These are phyloP conservation scores for Myxocyprinus asiaticus DNA, from an alignment of 2,113 vertebrate genomes.

Conservation along the genomic window DNA sequence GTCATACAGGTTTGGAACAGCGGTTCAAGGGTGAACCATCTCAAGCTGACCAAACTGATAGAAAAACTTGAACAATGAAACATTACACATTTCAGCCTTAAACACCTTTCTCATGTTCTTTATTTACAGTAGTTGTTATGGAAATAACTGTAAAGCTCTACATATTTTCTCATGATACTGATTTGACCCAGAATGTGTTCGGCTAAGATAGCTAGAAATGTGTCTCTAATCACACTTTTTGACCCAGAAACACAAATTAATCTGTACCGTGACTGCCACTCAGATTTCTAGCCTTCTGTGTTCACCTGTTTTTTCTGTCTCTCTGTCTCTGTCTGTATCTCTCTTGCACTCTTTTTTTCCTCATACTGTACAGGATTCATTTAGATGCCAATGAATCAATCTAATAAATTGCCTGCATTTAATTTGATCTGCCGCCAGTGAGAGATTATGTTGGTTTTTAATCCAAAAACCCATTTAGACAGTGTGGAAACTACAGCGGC, in stretches of 20 bases:
- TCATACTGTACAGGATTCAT: not conserved
- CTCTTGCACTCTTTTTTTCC: not conserved
- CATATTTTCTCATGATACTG: slow-evolving; percentile 3
- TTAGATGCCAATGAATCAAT: slow-evolving; percentile 38
- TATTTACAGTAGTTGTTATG: no score
- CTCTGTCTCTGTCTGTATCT: not conserved
- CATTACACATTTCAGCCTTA: no score
- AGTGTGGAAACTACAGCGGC: slow-evolving; percentile 11
- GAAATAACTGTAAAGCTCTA: not conserved
- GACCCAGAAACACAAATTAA: slow-evolving; percentile 36
- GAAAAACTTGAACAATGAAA: no score
- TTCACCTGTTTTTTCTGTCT: slow-evolving; percentile 1
- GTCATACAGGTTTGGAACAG: no score
- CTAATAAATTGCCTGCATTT: slow-evolving; percentile 50
- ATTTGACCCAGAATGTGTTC: not conserved
- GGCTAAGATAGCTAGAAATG: slow-evolving; percentile 11
- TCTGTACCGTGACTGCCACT: slow-evolving; percentile 31
- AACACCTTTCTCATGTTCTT: no score
- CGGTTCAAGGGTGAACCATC: no score
- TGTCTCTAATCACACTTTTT: slow-evolving; percentile 37
- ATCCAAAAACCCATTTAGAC: slow-evolving; percentile 31
- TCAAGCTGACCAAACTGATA: no score
- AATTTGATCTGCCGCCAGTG: slow-evolving; percentile 37
- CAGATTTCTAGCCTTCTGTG: slow-evolving; percentile 11
- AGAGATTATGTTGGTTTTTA: slow-evolving; percentile 44